A percentile compares a stretch with the other conserved stretches of the same genome.
phyloP scores from a whole-genome alignment of 1,140 invertebrate genomes.

The Paraescarpia echinospica region DNA sequence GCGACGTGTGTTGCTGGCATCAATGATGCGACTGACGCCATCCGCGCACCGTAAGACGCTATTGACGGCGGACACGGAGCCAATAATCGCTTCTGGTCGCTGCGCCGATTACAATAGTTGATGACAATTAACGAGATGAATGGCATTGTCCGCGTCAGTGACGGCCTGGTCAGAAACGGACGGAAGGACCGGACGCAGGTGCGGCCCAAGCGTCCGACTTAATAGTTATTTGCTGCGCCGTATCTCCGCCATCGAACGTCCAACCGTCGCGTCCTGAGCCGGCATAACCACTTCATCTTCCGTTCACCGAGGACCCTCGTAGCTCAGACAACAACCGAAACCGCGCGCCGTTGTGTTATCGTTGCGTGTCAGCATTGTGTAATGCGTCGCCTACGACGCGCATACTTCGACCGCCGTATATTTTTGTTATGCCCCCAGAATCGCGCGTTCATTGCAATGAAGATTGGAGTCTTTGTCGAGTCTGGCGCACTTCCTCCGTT shows the following conservation, averaged over 20 bases:
- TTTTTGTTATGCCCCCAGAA: too few relatives aligned
- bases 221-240: background rate
- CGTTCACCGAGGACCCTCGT: background rate
- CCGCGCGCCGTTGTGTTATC: background rate
- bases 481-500: background rate
- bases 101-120: background rate
- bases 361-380: background rate
- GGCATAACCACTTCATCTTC: background rate
- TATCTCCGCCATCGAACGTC: background rate
- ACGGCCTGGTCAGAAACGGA: background rate
- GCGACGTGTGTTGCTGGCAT: too few relatives aligned
- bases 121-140: background rate
- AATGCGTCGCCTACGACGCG: background rate
- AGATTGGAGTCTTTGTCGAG: background rate
- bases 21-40: background rate
- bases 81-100: background rate
- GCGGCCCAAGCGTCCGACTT: background rate
- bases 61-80: background rate
- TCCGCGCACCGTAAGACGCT: background rate
- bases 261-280: background rate
- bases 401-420: background rate
- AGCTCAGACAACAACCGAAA: background rate
- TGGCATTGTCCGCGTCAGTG: background rate
- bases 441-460: background rate
- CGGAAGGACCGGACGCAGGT: background rate